Conservation (phyloP, 1,140 invertebrate genomes). For the Stegodyphus mimosarum region DNA sequence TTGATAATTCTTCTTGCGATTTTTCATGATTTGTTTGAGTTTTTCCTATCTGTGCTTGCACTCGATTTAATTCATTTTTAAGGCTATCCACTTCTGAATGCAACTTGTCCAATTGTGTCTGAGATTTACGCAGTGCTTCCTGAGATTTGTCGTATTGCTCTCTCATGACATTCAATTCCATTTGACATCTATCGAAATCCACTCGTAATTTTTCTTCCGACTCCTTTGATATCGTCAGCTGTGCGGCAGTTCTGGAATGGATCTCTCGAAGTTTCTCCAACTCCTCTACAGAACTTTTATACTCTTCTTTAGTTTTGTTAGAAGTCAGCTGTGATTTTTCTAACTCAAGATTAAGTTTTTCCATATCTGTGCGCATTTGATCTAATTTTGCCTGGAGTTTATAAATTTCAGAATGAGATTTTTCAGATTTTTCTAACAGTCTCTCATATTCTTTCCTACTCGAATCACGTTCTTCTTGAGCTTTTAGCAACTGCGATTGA, state of each 20-base stretch:
- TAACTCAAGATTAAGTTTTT: slow-evolving; percentile 83
- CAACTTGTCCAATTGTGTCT: slow-evolving; percentile 87
- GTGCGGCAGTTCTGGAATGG: slow-evolving; percentile 85
- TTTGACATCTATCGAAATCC: slow-evolving; percentile 81
- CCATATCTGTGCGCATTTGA: slow-evolving; percentile 85
- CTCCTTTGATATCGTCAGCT: slow-evolving; percentile 86
- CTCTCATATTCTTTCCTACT: slow-evolving; percentile 91
- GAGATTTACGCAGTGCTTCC: slow-evolving; percentile 82
- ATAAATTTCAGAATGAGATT: slow-evolving; percentile 86
- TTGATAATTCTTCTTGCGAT: slow-evolving; percentile 85
- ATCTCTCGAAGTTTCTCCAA: slow-evolving; percentile 84
- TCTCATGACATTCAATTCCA: slow-evolving; percentile 86
- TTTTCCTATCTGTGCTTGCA: slow-evolving; percentile 83
- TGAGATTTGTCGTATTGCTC: slow-evolving; percentile 90
- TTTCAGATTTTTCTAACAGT: slow-evolving; percentile 92
- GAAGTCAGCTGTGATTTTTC: slow-evolving; percentile 84
- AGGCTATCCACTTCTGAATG: slow-evolving; percentile 85
- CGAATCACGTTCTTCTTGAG: slow-evolving; percentile 87
- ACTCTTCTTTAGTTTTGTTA: slow-evolving; percentile 84
- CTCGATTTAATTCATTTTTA: slow-evolving; percentile 76
- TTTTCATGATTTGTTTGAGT: slow-evolving; percentile 85
- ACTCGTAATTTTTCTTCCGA: slow-evolving; percentile 91
- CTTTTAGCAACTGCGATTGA: slow-evolving; percentile 81
- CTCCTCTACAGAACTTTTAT: slow-evolving; percentile 87
- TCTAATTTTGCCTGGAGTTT: slow-evolving; percentile 88